Evolutionary conservation across 2,797 vertebrate species (phyloP).

Genomic region (Pipistrellus pygmaeus): DNA sequence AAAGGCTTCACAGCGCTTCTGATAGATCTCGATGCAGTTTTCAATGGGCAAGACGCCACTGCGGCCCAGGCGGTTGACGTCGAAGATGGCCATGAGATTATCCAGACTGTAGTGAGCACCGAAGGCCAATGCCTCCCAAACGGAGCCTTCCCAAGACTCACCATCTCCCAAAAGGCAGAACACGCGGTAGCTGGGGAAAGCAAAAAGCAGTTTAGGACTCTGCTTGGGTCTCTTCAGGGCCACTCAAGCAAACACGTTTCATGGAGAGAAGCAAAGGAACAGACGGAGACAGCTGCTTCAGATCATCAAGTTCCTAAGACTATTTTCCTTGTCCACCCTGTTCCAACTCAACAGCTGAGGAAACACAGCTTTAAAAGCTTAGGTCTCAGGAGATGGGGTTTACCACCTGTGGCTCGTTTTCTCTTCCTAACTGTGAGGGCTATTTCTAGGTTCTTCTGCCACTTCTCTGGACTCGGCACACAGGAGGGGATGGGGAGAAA

Average conservation of each 20-base stretch:
- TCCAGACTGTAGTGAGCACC: constrained; percentile 92
- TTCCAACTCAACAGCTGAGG: neutral
- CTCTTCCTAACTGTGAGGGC: neutral
- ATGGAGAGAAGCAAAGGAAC: neutral
- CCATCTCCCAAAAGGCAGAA: constrained; percentile 94
- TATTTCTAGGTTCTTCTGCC: neutral
- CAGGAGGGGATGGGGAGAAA: neutral
- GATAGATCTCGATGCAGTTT: constrained; percentile 89
- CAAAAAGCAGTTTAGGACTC: constrained; percentile 4
- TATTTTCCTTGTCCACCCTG: neutral
- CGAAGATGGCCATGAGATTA: constrained; percentile 93
- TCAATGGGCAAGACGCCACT: constrained; percentile 91
- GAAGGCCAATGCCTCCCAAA: constrained; percentile 96
- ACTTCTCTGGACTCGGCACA: neutral
- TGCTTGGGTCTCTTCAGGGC: neutral
- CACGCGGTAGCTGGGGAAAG: constrained; percentile 91
- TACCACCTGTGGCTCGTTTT: neutral
- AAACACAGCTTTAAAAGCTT: neutral
- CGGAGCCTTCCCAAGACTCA: constrained; percentile 92
- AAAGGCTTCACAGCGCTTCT: constrained; percentile 93
- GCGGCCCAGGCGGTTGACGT: constrained; percentile 92
- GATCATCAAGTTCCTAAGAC: neutral
- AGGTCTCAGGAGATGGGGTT: neutral
- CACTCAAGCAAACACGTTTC: neutral
- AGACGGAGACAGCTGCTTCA: neutral